These are phyloP conservation scores for Tenthredo mesomela DNA, from an alignment of 2,888 invertebrate genomes.

Conservation along the genomic window DNA sequence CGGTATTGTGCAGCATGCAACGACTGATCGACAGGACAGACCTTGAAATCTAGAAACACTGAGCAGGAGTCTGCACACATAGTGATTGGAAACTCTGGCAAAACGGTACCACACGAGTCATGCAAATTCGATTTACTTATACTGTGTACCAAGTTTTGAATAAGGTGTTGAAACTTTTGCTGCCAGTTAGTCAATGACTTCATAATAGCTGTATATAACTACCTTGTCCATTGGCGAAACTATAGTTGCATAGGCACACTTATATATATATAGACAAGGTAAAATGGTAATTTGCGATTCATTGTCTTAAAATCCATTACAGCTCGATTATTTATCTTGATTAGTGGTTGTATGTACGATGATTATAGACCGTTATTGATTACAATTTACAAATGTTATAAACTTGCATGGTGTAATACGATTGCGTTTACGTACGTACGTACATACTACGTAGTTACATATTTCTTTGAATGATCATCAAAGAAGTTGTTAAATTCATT, in stretches of 20 bases:
- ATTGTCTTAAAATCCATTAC: constrained; percentile 29
- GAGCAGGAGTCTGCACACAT: not conserved
- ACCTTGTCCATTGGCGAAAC: constrained; percentile 20
- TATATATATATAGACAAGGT: not conserved
- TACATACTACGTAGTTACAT: not conserved
- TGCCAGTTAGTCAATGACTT: constrained; percentile 43
- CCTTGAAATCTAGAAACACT: constrained; percentile 32
- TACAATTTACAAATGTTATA: constrained; percentile 28
- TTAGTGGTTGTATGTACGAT: constrained; percentile 24
- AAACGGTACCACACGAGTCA: constrained; percentile 13
- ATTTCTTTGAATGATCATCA: not conserved
- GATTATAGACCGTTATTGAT: constrained; percentile 35
- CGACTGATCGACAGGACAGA: not conserved
- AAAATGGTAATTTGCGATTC: constrained; percentile 45
- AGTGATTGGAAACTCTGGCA: constrained; percentile 20
- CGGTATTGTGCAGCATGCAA: not conserved
- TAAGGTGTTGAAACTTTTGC: constrained; percentile 28
- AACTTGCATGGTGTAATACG: not conserved
- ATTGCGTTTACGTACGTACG: not conserved
- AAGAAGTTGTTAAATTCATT: not conserved
- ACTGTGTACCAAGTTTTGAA: not conserved
- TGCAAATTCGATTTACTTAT: constrained; percentile 32
- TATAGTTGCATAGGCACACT: constrained; percentile 30
- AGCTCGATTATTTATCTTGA: not conserved
- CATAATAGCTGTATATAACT: not conserved